Conservation (phyloP, 2,113 vertebrate species). For the Arvicanthis niloticus region DNA sequence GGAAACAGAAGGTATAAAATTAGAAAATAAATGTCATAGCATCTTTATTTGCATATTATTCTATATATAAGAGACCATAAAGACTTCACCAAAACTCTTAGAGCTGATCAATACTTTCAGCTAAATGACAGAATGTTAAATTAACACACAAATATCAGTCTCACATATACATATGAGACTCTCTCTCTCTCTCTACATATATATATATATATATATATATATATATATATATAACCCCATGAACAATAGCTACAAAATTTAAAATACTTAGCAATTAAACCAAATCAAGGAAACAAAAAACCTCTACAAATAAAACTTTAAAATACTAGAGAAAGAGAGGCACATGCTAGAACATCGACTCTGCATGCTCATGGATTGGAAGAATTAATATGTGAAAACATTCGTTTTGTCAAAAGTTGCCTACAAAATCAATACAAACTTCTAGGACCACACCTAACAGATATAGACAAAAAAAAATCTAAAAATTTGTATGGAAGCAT, state of each 20-base stretch:
- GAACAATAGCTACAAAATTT: not conserved
- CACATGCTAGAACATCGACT: not conserved
- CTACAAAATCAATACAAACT: not conserved
- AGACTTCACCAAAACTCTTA: not conserved
- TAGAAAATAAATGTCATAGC: not conserved
- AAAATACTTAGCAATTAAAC: not conserved
- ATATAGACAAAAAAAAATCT: not conserved
- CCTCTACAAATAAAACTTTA: not conserved
- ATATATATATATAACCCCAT: not conserved
- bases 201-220: no score
- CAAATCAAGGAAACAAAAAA: not conserved
- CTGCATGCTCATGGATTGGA: not conserved
- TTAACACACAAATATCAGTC: not conserved
- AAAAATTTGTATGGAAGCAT: not conserved
- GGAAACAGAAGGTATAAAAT: not conserved
- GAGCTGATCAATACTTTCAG: not conserved
- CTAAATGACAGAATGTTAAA: not conserved
- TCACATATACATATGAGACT: not conserved
- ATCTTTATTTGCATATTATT: not conserved
- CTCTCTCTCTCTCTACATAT: no score
- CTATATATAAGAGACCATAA: not conserved
- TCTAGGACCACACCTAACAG: not conserved
- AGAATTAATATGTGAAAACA: not conserved
- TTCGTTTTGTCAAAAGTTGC: not conserved
- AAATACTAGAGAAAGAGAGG: not conserved